Conservation (phyloP, 2,888 invertebrate genomes). For the Cataglyphis altisquamis region DNA sequence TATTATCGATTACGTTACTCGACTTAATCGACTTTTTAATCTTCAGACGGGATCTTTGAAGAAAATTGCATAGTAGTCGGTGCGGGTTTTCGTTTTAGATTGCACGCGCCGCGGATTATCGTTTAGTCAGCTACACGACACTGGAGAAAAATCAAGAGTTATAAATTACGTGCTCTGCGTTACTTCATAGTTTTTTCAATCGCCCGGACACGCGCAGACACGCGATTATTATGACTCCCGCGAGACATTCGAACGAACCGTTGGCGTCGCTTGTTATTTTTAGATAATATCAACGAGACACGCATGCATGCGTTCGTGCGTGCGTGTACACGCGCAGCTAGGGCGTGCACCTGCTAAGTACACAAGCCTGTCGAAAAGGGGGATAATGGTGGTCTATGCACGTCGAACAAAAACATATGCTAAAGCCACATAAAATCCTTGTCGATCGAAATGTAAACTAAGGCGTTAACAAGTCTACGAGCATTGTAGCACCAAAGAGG, state of each 20-base stretch:
- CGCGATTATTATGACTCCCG: conserved; percentile 45
- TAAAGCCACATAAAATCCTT: not conserved
- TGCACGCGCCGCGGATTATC: conserved; percentile 44
- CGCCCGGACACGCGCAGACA: not conserved
- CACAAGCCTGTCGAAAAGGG: conserved; percentile 18
- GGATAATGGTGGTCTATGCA: not conserved
- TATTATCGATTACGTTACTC: conserved; percentile 2
- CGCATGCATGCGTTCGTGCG: conserved; percentile 24
- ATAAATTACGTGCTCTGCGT: conserved; percentile 44
- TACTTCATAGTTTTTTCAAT: conserved; percentile 44
- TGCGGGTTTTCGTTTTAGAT: conserved; percentile 26
- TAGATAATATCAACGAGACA: conserved; percentile 45
- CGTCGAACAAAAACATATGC: not conserved
- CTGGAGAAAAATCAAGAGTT: conserved; percentile 41
- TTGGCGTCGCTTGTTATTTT: conserved; percentile 50
- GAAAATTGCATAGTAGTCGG: conserved; percentile 45
- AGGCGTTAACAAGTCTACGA: not conserved
- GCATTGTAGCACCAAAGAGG: not conserved
- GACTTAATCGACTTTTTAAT: conserved; percentile 39
- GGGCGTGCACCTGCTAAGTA: conserved; percentile 29
- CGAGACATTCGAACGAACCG: conserved; percentile 34
- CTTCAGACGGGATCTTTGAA: conserved; percentile 20
- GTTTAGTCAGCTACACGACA: conserved; percentile 36
- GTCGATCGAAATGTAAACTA: conserved; percentile 21
- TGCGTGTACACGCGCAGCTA: not conserved